Percentiles rank a stretch among this genome's conserved stretches.
These are phyloP conservation scores for Conops quadrifasciatus DNA, from an alignment of 2,888 invertebrate species.

Conservation along the genomic window DNA sequence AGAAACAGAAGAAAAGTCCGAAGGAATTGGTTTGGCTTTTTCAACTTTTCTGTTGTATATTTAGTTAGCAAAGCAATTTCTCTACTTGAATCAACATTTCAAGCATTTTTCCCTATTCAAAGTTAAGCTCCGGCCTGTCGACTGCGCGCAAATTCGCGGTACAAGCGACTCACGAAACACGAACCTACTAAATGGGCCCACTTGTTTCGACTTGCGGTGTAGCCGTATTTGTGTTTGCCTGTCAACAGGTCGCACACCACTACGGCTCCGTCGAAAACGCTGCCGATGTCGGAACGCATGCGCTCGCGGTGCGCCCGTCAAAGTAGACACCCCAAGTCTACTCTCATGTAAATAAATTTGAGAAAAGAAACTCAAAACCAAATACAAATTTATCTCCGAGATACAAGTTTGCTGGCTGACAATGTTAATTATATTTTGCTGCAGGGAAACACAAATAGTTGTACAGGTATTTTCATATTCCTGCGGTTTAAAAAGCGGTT, in stretches of 20 bases:
- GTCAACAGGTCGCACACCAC: background rate
- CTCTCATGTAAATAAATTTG: constrained; percentile 36
- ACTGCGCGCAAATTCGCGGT: constrained; percentile 36
- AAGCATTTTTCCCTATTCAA: background rate
- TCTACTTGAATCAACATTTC: background rate
- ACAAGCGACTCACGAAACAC: constrained; percentile 49
- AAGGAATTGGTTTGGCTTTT: background rate
- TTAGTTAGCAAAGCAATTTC: background rate
- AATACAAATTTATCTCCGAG: constrained; percentile 37
- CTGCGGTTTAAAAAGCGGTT: too few species aligned
- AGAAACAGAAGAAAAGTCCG: background rate
- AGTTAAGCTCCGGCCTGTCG: constrained; percentile 21
- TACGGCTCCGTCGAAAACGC: constrained; percentile 27
- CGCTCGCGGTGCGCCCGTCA: constrained; percentile 23
- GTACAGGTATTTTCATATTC: background rate
- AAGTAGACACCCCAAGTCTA: background rate
- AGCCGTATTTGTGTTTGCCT: constrained; percentile 37
- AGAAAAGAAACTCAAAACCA: constrained; percentile 40
- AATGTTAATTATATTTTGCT: constrained; percentile 36
- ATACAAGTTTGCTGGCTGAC: constrained; percentile 7
- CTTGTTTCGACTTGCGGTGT: constrained; percentile 48
- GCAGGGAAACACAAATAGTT: constrained; percentile 20
- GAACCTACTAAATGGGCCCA: constrained; percentile 50
- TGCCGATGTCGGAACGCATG: constrained; percentile 32
- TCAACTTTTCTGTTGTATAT: background rate